These are phyloP conservation scores for Holotrichia oblita DNA, from an alignment of 1,140 invertebrate genomes.

Conservation along the genomic window DNA sequence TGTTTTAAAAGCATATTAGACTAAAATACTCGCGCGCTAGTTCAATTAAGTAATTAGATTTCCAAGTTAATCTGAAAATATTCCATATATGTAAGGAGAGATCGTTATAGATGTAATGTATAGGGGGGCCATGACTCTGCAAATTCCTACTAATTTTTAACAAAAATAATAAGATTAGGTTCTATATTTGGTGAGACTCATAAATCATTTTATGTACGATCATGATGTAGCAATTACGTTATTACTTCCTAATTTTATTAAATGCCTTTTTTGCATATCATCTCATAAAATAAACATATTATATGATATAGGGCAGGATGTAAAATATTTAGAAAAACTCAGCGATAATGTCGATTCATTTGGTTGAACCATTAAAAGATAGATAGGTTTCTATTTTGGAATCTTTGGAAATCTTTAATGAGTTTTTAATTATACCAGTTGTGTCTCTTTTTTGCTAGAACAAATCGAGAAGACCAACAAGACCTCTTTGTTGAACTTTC, in stretches of 20 bases:
- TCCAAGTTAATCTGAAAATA: not conserved
- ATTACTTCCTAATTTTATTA: not conserved
- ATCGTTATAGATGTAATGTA: not conserved
- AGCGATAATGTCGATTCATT: no score
- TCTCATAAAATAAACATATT: no score
- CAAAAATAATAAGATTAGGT: conserved; percentile 9
- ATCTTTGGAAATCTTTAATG: no score
- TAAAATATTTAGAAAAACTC: no score
- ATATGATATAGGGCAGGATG: no score
- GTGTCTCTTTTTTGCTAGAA: no score
- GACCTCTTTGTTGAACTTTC: no score
- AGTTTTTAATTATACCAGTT: no score
- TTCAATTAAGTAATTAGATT: conserved; percentile 2
- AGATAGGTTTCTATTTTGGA: no score
- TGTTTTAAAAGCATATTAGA: conserved; percentile 1
- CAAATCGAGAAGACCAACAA: no score
- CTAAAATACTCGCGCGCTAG: not conserved
- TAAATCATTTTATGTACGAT: not conserved
- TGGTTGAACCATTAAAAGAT: no score
- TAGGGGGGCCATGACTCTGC: not conserved
- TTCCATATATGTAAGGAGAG: not conserved
- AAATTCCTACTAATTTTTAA: not conserved
- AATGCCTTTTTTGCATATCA: no score
- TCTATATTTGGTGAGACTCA: not conserved
- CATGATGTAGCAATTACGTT: not conserved